Percentiles rank a stretch among this genome's conserved stretches.
Evolutionary conservation across 2,888 invertebrate genomes (phyloP).

Genomic region (Daptonema setosum): DNA sequence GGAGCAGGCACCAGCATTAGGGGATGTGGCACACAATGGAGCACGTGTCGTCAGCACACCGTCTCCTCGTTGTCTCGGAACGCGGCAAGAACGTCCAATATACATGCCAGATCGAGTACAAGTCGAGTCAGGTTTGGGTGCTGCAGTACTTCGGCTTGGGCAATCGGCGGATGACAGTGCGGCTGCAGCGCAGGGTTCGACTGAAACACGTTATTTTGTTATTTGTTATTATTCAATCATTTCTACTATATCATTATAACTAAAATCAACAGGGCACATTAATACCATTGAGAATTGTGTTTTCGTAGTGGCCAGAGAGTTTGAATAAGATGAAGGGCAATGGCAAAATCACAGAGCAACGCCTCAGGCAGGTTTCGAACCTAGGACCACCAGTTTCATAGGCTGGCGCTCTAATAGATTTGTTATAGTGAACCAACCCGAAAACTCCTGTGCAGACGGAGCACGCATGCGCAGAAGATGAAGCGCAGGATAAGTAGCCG

Average conservation of each 20-base stretch:
- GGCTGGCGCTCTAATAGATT: too few relatives aligned
- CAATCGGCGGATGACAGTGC: conserved; percentile 59
- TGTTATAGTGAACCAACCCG: conserved; percentile 32
- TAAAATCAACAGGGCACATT: too few relatives aligned
- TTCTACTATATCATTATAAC: conserved; percentile 4
- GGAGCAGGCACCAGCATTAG: too few relatives aligned
- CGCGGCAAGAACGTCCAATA: conserved; percentile 56
- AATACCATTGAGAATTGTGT: too few relatives aligned
- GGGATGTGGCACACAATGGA: too few relatives aligned
- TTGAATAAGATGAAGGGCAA: too few relatives aligned
- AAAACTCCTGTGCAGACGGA: conserved; percentile 61
- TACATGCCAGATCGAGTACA: conserved; percentile 56
- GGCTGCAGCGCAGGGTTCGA: conserved; percentile 42
- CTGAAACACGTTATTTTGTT: conserved; percentile 2
- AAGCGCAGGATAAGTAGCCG: conserved; percentile 64
- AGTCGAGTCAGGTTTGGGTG: conserved; percentile 56
- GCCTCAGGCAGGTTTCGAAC: too few relatives aligned
- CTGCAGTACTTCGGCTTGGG: conserved; percentile 62
- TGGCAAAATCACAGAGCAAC: too few relatives aligned
- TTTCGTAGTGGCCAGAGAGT: too few relatives aligned
- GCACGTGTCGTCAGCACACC: conserved; percentile 10
- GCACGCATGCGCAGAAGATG: conserved; percentile 73
- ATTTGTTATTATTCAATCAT: conserved; percentile 3
- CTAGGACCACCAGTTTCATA: too few relatives aligned
- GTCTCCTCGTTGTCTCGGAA: conserved; percentile 38